phyloP scores from a whole-genome alignment of 2,888 invertebrate genomes.

The Cacoxenus indagator region DNA sequence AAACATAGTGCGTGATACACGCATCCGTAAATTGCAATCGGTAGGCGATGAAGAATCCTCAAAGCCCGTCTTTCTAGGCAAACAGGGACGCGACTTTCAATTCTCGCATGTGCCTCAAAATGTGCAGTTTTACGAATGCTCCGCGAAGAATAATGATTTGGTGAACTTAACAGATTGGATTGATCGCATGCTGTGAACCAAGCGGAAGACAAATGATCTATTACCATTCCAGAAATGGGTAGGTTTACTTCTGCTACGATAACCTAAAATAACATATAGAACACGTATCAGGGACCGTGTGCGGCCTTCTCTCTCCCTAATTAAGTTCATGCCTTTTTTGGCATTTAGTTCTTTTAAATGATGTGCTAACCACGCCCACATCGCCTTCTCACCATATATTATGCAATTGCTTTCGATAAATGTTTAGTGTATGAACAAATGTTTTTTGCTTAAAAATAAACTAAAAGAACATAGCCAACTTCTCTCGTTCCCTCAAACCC shows the following conservation, averaged over 20 bases:
- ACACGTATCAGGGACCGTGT: not conserved
- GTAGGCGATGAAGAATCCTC: constrained; percentile 76
- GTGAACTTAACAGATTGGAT: constrained; percentile 81
- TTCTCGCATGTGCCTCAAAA: constrained; percentile 81
- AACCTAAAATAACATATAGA: no score
- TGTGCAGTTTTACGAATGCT: constrained; percentile 80
- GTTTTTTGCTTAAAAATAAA: not conserved
- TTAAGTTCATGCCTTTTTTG: constrained; percentile 21
- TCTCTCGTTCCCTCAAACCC: no score
- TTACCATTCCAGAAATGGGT: not conserved
- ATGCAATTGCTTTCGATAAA: not conserved
- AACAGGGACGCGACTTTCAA: constrained; percentile 84
- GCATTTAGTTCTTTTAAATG: constrained; percentile 22
- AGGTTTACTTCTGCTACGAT: no score
- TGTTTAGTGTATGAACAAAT: not conserved
- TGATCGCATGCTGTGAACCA: constrained; percentile 70
- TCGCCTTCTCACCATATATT: not conserved
- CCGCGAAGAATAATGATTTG: constrained; percentile 76
- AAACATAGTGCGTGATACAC: constrained; percentile 87
- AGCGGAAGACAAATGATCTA: not conserved
- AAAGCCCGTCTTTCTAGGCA: constrained; percentile 79
- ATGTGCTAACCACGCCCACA: not conserved
- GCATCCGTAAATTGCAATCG: constrained; percentile 84
- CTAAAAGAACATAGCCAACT: no score
- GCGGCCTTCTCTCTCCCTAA: not conserved